Evolutionary conservation across 2,888 invertebrate genomes (phyloP).

Genomic region (Melanchra persicariae): DNA sequence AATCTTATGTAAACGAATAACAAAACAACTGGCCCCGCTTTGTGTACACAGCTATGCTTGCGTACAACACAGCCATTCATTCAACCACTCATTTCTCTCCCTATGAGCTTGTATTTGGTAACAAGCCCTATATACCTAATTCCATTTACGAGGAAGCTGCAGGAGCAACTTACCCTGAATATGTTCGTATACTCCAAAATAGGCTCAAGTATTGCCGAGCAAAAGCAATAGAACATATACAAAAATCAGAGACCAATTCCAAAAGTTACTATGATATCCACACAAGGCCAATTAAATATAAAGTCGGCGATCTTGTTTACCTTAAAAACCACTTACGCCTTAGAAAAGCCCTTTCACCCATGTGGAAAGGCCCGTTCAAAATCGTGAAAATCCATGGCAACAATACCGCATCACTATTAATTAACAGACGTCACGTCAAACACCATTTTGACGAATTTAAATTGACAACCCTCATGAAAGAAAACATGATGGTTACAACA

Average conservation of each 20-base stretch:
- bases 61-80: neutral
- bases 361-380: neutral
- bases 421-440: no score
- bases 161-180: neutral
- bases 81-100: neutral
- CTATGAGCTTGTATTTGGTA: neutral
- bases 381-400: neutral
- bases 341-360: neutral
- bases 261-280: neutral
- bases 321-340: constrained; percentile 13
- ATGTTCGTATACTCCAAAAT: neutral
- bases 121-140: neutral
- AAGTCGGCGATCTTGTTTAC: neutral
- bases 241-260: neutral
- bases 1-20: neutral
- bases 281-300: neutral
- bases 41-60: neutral
- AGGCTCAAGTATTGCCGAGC: neutral
- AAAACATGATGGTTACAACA: no score
- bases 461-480: no score
- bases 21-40: constrained; percentile 1
- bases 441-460: no score
- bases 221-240: neutral
- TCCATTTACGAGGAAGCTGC: neutral
- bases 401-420: no score